phyloP scores from a whole-genome alignment of 2,888 invertebrate species.

The Drosophila nigritarsus region DNA sequence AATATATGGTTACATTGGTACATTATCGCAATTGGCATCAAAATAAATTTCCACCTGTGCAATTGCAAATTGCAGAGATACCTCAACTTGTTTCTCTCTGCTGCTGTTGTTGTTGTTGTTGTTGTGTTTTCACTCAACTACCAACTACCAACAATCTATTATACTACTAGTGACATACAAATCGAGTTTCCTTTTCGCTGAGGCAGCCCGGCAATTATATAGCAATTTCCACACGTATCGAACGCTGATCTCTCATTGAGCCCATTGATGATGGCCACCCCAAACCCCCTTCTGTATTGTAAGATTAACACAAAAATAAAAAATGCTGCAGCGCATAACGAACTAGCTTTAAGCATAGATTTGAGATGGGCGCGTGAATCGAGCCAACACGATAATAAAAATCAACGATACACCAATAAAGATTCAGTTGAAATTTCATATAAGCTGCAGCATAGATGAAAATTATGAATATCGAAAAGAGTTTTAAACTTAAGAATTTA shows the following conservation, averaged over 20 bases:
- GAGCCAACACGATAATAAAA: not conserved
- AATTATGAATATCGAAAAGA: not conserved
- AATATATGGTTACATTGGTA: slow-evolving; percentile 76
- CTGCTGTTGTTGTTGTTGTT: not conserved
- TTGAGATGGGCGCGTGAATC: slow-evolving; percentile 5
- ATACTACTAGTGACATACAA: slow-evolving; percentile 56
- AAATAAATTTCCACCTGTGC: slow-evolving; percentile 82
- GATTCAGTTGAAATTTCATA: not conserved
- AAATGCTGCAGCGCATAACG: slow-evolving; percentile 13
- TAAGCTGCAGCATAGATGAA: not conserved
- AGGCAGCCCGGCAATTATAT: slow-evolving; percentile 73
- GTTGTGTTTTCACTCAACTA: slow-evolving; percentile 61
- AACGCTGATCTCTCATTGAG: slow-evolving; percentile 75
- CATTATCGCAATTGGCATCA: slow-evolving; percentile 80
- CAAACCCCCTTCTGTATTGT: slow-evolving; percentile 19
- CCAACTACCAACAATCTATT: slow-evolving; percentile 3
- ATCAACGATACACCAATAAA: too few relatives aligned
- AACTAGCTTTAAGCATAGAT: slow-evolving; percentile 28
- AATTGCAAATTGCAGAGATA: slow-evolving; percentile 81
- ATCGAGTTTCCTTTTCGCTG: slow-evolving; percentile 63
- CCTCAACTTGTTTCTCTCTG: slow-evolving; percentile 25
- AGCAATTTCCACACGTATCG: slow-evolving; percentile 80
- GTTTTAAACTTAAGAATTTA: not conserved
- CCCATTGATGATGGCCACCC: slow-evolving; percentile 10
- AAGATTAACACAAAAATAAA: slow-evolving; percentile 53